These are phyloP conservation scores for Psilopogon haemacephalus DNA, from an alignment of 2,113 vertebrate species.

Conservation along the genomic window DNA sequence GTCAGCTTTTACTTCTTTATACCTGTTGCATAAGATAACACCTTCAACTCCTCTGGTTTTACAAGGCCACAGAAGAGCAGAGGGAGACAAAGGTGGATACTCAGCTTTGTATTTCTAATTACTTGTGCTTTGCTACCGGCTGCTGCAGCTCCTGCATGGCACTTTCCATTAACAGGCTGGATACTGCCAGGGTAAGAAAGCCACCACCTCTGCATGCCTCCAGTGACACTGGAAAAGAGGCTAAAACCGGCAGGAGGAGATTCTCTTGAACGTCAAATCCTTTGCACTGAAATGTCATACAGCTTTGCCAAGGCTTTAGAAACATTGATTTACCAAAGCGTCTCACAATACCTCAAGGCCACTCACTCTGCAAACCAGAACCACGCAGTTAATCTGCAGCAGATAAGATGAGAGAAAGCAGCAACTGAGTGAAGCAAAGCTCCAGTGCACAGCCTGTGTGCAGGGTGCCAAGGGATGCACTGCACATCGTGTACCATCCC, in stretches of 20 bases:
- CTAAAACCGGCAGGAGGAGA: background rate
- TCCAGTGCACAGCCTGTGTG: background rate
- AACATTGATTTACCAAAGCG: background rate
- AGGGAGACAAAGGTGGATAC: too few relatives aligned
- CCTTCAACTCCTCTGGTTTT: background rate
- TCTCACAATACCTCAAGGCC: background rate
- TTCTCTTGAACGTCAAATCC: accelerated
- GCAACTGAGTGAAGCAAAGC: background rate
- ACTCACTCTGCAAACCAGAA: background rate
- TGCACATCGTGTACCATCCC: background rate
- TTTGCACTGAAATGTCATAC: background rate
- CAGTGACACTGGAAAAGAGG: accelerated
- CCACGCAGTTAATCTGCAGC: background rate
- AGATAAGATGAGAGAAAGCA: background rate
- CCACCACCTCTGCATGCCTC: background rate
- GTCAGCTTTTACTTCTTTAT: accelerated
- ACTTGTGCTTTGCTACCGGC: background rate
- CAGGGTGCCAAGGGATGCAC: background rate
- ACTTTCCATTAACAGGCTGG: background rate
- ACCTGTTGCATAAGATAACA: background rate
- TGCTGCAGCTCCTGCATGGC: background rate
- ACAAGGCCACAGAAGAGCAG: background rate
- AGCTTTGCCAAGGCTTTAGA: background rate
- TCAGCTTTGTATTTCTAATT: accelerated
- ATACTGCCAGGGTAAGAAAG: background rate